Evolutionary conservation across 2,113 vertebrate species (phyloP), one percentile per base, ranked within the genome.

Genomic region (Pardalotus punctatus): DNA sequence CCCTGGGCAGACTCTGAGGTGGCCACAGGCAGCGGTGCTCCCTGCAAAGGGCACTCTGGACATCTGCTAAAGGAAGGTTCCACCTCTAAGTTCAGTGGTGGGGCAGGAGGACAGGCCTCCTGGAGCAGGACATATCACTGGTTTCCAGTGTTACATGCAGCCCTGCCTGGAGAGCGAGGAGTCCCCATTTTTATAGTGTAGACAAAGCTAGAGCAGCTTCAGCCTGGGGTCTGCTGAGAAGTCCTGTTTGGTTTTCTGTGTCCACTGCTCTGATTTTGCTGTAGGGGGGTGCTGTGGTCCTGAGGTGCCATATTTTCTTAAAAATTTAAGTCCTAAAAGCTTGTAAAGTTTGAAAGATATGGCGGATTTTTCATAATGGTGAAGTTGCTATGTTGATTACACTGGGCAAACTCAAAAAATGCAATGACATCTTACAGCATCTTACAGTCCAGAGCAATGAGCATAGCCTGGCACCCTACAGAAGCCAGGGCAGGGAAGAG

Each of bases 161-260:
- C 73, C 29, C 66, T 73, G 53, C 12, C 60, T 0, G 0, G 8
- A 70, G 61, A 86, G n/a, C 0, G 5, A 57, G 7, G n/a, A 70
- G 20, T 70, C 17, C 19, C 14, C 14, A 3, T 84, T 84, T 65
- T 53, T 23, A 11, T 28, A 6, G 3, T 12, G 33, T 6, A 70
- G 58, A 57, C 6, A 17, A n/a, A 80, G 58, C 14, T 40, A 14
- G 19, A 85, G 22, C 47, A 88, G 20, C 56, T 78, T 83, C 51
- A 83, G 29, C 47, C 25, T 13, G 6, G 38, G 70, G 15, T 70
- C 58, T 69, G 20, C 48, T 77, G 62, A 73, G 42, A 70, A 66
- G 29, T 45, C 20, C 5, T 5, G 11, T 64, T 90, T 80, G 47
- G 21, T 69, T 94, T 92, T 62, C 36, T 65, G 12, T 8, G 6